Evolutionary conservation across 1,140 invertebrate genomes (phyloP).

Genomic region (Proctacanthus coquilletti): DNA sequence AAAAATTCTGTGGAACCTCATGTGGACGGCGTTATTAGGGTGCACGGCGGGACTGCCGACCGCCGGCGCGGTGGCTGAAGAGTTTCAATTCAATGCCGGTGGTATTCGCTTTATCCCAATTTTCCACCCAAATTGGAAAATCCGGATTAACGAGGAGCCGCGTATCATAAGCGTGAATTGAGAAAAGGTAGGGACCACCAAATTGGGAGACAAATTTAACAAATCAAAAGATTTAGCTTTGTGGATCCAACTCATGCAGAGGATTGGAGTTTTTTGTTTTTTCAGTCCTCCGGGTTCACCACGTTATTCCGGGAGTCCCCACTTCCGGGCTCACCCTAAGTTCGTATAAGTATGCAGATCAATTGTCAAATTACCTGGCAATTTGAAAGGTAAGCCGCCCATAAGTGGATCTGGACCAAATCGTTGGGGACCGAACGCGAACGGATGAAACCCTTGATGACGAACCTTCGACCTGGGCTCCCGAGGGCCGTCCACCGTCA

Average conservation of each 20-base stretch:
- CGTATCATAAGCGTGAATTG: too few species aligned
- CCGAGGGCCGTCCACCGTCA: slow-evolving; percentile 93
- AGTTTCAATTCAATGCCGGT: background rate
- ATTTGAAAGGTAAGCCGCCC: slow-evolving; percentile 64
- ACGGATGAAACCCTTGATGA: slow-evolving; percentile 71
- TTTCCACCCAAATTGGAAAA: slow-evolving; percentile 1
- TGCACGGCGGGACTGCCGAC: too few species aligned
- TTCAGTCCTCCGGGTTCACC: too few species aligned
- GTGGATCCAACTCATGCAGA: too few species aligned
- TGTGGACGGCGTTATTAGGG: background rate
- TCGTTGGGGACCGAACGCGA: slow-evolving; percentile 63
- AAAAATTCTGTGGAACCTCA: background rate
- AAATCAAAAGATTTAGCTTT: too few species aligned
- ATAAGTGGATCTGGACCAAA: slow-evolving; percentile 66
- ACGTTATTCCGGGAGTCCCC: too few species aligned
- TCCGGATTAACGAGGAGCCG: too few species aligned
- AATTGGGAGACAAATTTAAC: too few species aligned
- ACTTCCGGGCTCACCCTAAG: too few species aligned
- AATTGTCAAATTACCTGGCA: slow-evolving; percentile 63
- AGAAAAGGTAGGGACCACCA: too few species aligned
- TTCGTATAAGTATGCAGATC: slow-evolving; percentile 1
- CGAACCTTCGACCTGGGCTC: slow-evolving; percentile 89
- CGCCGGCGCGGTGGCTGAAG: background rate
- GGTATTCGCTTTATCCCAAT: background rate
- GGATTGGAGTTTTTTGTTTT: too few species aligned